Percentiles rank a stretch among this genome's conserved stretches.
phyloP scores from a whole-genome alignment of 2,113 vertebrate species.

The Coreoperca whiteheadi region DNA sequence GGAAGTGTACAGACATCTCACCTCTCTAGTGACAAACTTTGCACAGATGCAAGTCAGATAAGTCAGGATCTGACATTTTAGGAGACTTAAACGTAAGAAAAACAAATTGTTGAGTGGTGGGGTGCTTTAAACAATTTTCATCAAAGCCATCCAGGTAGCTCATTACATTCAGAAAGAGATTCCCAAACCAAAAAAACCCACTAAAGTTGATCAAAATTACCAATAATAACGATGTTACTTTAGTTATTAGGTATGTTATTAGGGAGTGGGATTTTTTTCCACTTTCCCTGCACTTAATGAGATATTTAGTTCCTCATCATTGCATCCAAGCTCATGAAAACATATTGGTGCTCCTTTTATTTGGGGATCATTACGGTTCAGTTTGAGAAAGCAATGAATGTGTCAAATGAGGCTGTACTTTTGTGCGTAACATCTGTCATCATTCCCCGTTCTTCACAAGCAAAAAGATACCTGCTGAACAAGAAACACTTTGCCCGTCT shows the following conservation, averaged over 20 bases:
- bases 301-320: slow-evolving; percentile 37
- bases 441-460: slow-evolving; percentile 5
- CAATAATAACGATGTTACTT: background rate
- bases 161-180: background rate
- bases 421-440: slow-evolving; percentile 50
- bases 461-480: slow-evolving; percentile 24
- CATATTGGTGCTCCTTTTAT: slow-evolving; percentile 32
- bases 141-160: slow-evolving; percentile 24
- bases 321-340: slow-evolving; percentile 33
- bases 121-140: background rate
- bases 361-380: slow-evolving; percentile 27
- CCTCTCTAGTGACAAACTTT: too few relatives aligned
- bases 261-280: slow-evolving; percentile 4
- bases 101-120: too few relatives aligned
- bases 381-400: slow-evolving; percentile 29
- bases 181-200: background rate
- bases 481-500: slow-evolving; percentile 11
- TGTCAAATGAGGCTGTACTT: slow-evolving; percentile 39
- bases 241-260: background rate
- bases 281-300: slow-evolving; percentile 23
- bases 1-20: too few relatives aligned
- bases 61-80: too few relatives aligned
- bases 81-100: too few relatives aligned
- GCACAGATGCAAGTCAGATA: too few relatives aligned
- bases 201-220: slow-evolving; percentile 8